Evolutionary conservation across 2,797 vertebrate genomes (phyloP), one percentile per base, ranked within the genome.

Genomic region (Benthosema pterotum): DNA sequence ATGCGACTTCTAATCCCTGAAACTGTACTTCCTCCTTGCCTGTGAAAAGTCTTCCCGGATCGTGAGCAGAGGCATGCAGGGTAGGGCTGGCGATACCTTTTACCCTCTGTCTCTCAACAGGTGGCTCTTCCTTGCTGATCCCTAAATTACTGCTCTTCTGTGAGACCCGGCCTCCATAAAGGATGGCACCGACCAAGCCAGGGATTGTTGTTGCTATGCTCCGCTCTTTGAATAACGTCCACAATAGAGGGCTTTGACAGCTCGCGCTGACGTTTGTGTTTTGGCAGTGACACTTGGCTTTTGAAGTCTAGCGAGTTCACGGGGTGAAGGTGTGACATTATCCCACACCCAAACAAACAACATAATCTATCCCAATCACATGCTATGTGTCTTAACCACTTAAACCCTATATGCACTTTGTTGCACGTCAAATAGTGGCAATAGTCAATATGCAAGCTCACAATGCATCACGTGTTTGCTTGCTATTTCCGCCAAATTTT

Each of bases 11-110:
- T 83, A 83, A 87, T 75, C 82, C 72, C 62, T 66, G 72, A 77
- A 84, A 87, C 83, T 85, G 82, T 86, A 91, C 83, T 88, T 88
- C 84, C 87, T n/a, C n/a, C n/a, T n/a, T 86, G 83, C 51, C 73
- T 83, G 52, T 42, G 72, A 38, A 38, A 8, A 38, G 32, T 38
- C 32, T 38, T 88, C 88, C 84, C 86, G 85, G 83, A 55, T 74
- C 81, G 52, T 42, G 72, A 69, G 69, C 43, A 57, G 75, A 74
- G 77, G 83, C 84, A 85, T 85, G 70, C 77, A 87, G 88, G 89
- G 84, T 88, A 87, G 72, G 62, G 77, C 65, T 16, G 52, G 46
- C 14, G 72, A 84, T 73, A 32, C 78, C 75, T 79, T 81, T 77
- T 74, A 78, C 67, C 72, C 55, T 56, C 32, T 62, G 62, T 86